Conservation (phyloP, 2,888 invertebrate species). For the Helicoverpa assulta region DNA sequence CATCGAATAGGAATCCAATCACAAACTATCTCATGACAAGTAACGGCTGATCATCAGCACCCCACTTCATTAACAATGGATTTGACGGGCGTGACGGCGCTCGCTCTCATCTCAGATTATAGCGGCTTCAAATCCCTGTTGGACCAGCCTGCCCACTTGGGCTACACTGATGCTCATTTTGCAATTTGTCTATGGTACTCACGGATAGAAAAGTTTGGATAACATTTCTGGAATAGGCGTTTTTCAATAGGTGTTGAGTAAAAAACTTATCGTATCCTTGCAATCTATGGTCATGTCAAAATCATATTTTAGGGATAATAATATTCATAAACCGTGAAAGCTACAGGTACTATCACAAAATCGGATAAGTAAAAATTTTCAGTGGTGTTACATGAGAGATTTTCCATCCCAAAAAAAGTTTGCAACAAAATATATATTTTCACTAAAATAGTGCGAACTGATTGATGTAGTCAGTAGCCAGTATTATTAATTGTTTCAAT, state of each 20-base stretch:
- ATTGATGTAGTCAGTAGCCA: too few relatives aligned
- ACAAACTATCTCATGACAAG: slow-evolving; percentile 7
- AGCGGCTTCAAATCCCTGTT: slow-evolving; percentile 81
- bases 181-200: slow-evolving; percentile 68
- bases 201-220: slow-evolving; percentile 38
- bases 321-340: too few relatives aligned
- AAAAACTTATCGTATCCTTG: not conserved
- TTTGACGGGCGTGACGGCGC: slow-evolving; percentile 73
- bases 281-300: not conserved
- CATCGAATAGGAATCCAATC: slow-evolving; percentile 7
- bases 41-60: slow-evolving; percentile 45
- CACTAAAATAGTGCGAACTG: too few relatives aligned
- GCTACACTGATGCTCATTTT: slow-evolving; percentile 78
- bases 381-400: too few relatives aligned
- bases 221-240: not conserved
- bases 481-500: too few relatives aligned
- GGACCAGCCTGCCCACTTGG: slow-evolving; percentile 78
- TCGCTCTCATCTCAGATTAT: slow-evolving; percentile 83
- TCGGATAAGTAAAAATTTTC: too few relatives aligned
- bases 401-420: too few relatives aligned
- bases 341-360: too few relatives aligned
- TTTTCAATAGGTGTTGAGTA: too few relatives aligned
- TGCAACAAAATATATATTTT: too few relatives aligned
- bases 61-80: slow-evolving; percentile 84
- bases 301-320: too few relatives aligned